Evolutionary conservation across 1,140 invertebrate species (phyloP).

Genomic region (Hyphantria cunea): DNA sequence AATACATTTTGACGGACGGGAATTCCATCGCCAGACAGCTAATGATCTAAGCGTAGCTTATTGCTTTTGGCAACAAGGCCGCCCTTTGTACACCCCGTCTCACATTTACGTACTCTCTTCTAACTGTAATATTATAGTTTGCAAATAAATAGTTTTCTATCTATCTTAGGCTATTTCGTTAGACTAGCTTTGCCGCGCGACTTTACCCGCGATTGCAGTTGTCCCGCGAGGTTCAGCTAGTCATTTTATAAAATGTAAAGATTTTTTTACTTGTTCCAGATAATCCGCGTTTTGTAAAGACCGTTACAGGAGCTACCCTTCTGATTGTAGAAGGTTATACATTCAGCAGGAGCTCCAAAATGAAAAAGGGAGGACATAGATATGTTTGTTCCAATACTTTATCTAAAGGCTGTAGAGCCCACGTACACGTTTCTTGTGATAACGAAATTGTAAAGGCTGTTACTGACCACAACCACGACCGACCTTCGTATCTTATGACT

Average conservation of each 20-base stretch:
- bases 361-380: constrained; percentile 23
- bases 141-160: no score
- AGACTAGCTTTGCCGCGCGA: no score
- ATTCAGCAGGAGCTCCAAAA: constrained; percentile 26
- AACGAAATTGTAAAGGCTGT: constrained; percentile 28
- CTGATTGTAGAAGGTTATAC: constrained; percentile 32
- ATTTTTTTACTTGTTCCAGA: constrained; percentile 3
- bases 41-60: no score
- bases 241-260: neutral
- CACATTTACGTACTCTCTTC: no score
- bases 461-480: constrained; percentile 39
- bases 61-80: no score
- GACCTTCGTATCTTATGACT: constrained; percentile 10
- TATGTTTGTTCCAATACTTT: constrained; percentile 33
- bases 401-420: constrained; percentile 32
- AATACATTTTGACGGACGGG: no score
- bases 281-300: constrained; percentile 34
- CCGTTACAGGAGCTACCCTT: constrained; percentile 15
- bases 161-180: no score
- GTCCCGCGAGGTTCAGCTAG: no score
- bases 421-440: constrained; percentile 18
- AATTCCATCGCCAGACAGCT: no score
- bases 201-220: no score
- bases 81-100: no score
- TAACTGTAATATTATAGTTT: no score